Base-by-base conservation (phyloP, 2,888 invertebrate genomes). In the Syrista parreyssii region DNA sequence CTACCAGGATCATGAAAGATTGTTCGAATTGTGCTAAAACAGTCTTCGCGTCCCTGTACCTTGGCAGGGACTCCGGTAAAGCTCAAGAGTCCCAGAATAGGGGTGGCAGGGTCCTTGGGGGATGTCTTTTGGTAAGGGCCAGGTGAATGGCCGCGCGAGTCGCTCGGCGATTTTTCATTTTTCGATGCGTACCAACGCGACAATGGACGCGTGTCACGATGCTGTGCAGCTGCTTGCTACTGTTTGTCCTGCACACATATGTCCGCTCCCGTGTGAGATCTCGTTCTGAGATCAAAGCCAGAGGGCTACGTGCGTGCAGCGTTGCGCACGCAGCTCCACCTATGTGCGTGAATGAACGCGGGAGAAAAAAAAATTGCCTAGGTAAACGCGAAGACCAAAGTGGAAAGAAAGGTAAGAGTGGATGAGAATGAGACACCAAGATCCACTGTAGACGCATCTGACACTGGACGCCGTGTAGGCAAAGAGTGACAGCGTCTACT, bases 191-290 rank as follows among this genome's bases (percentile, higher is more conserved):
- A 88, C 86, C 88, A 88, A 86, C 87, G 85, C 88, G 89, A 91
- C 91, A 91, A 91, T 91, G 89, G 90, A 90, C 91, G 91, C 91
- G 90, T 91, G 91, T 91, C 91, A 89, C 88, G 86, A 86, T 81
- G 76, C 87, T 85, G 40, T 84, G 89, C 89, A 88, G 90, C 90
- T 89, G 90, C 88, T 86, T 86, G 88, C 89, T 86, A 86, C 89
- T 89, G 89, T 89, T 89, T 87, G 88, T 88, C 86, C 86, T 85
- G 85, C 86, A 87, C 91, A 90, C 89, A 90, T 89, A 90, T 88
- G 89, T 85, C 80, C 82, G 78, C 69, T 79, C 73, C 75, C 78
- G 79, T 35, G 78, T 76, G 80, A 84, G 84, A 86, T 87, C 84
- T 84, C 80, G 74, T 82, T 81, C 84, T 79, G 84, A 87, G 84